Evolutionary conservation across 2,113 vertebrate species (phyloP), one percentile per base, ranked within the genome.

Genomic region (Serilophus lunatus): DNA sequence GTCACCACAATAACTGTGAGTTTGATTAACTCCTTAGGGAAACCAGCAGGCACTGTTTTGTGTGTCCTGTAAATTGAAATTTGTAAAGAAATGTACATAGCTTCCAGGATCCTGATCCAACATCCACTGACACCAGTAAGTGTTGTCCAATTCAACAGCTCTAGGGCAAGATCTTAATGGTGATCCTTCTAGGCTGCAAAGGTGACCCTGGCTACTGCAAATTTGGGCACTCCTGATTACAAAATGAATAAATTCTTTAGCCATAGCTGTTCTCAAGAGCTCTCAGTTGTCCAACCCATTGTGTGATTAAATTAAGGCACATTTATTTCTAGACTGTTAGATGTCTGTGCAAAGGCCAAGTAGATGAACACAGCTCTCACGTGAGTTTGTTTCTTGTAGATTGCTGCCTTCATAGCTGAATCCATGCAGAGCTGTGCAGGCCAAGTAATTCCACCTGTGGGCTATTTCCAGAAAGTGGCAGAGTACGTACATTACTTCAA

Each of bases 371-470:
- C 35, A 71, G 90, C 89, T 96, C 91, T 98, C 77, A 98, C 86
- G 19, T 56, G 80, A 68, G 97, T 97, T 98, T 98, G 93, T 98
- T 95, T 98, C 96, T 61, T 96, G 78, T 98, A 99, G 99, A 99
- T 99, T 95, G 99, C 99, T 86, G 99, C 99, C 83, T 99, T 99
- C 97, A 99, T 99, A 94, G 99, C 99, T 36, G 99, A 99, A 97
- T 99, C 99, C 92, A 97, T 99, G 98, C 99, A 99, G 98, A 99
- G 99, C 97, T 99, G 99, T 95, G 99, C 99, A 60, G 99, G 99
- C 78, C 99, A 99, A 98, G 97, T 99, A 93, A 99, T 99, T 94
- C 99, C 99, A 97, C 99, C 99, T 20, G 95, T 88, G 91, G 99
- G 99, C 96, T 99, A 99, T 96, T 99, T 99, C 98, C 98, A 99